Evolutionary conservation across 2,888 invertebrate genomes (phyloP).

Genomic region (Itoplectis maculator): DNA sequence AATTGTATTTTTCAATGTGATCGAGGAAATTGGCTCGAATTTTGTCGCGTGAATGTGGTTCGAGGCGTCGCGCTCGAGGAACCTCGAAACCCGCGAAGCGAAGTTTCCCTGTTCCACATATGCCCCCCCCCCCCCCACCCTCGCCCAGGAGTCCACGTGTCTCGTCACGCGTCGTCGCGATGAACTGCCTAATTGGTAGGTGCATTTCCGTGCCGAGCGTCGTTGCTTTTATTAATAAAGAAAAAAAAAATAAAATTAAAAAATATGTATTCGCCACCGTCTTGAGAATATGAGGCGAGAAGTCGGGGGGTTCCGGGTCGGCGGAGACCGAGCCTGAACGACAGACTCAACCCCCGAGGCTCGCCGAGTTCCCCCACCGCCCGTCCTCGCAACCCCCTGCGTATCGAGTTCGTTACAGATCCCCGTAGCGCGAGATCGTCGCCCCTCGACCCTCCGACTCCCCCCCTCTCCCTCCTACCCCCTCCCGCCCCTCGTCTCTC

Average conservation of each 20-base stretch:
- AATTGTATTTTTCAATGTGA: background rate
- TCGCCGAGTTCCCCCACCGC: conserved; percentile 64
- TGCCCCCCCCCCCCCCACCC: too few relatives aligned
- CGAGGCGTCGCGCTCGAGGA: background rate
- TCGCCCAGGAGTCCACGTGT: too few relatives aligned
- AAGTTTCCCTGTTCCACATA: background rate
- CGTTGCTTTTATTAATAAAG: too few relatives aligned
- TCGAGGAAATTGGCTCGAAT: background rate
- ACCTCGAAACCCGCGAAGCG: background rate
- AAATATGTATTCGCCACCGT: background rate
- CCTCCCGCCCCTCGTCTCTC: conserved; percentile 27
- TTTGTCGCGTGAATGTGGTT: background rate
- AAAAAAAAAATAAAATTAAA: conserved; percentile 2
- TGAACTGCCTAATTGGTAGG: background rate
- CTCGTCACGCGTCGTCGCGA: background rate
- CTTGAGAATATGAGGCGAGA: conserved; percentile 17
- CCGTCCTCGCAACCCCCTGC: conserved; percentile 73
- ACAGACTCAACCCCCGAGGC: conserved; percentile 55
- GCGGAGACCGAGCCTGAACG: conserved; percentile 71
- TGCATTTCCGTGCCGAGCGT: background rate
- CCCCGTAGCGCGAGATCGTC: conserved; percentile 81
- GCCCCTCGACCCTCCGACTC: conserved; percentile 72
- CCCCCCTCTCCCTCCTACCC: conserved; percentile 55
- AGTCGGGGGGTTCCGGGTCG: conserved; percentile 65
- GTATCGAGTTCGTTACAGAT: conserved; percentile 83